Base-by-base conservation (phyloP, 2,888 invertebrate genomes). In the Lochmaea capreae region DNA sequence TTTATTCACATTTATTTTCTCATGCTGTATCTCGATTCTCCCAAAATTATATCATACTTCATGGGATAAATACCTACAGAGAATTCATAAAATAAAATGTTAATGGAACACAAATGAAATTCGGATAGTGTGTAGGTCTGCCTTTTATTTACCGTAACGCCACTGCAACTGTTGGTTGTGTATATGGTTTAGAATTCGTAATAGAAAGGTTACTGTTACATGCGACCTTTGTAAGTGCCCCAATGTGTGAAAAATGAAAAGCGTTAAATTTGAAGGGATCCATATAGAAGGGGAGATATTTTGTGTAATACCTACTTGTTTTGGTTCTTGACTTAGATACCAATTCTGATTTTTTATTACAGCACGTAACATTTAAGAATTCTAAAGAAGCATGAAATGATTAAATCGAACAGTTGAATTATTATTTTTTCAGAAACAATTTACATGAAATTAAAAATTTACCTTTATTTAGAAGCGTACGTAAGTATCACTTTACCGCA, bases 141-240 rank as follows among this genome's bases (percentile, higher is more conserved):
- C 1, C n/a, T n/a, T n/a, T 49, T n/a, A 49, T 49, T n/a, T 6
- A 49, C n/a, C n/a, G 8, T 14, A n/a, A 49, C 26, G 57, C 22
- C 57, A 58, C 57, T 58, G 57, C 8, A 39, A 39, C 33, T 39
- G 33, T 22, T 22, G 33, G n/a, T 61, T 58, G 59, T 59, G 67
- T 67, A 61, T 59, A 59, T n/a, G 22, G 73, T 73, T 77, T 71
- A 62, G 65, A 65, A 69, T 71, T 67, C 59, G 70, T 65, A 75
- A 82, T 81, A 79, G 78, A 82, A 79, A 81, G 79, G 81, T 81
- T 80, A 80, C 79, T 76, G 73, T 80, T 16, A 81, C 80, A 79
- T 81, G 79, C 79, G 78, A 79, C 79, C 81, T 81, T 79, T 80
- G 80, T 80, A 62, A 77, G 57, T 73, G 67, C 46, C 65, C 71